These are phyloP conservation scores for Leptoteleia sp. DNA, from an alignment of 1,140 invertebrate genomes.

Conservation along the genomic window DNA sequence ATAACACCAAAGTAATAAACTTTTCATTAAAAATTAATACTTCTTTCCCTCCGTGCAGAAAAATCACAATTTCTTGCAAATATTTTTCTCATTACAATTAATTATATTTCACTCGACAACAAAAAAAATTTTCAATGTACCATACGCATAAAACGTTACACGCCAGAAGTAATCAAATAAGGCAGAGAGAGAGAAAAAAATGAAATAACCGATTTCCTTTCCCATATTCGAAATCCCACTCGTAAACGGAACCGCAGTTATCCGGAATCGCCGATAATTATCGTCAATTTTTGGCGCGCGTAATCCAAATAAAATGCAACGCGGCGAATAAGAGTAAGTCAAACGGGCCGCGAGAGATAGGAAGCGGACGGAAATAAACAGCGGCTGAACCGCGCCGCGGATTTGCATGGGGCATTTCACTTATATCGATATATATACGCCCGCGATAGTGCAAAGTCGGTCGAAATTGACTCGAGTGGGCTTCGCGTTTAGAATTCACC, in stretches of 20 bases:
- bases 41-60: no score
- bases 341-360: constrained; percentile 16
- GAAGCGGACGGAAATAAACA: constrained; percentile 20
- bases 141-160: no score
- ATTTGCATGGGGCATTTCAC: constrained; percentile 32
- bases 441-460: constrained; percentile 39
- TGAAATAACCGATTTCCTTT: constrained; percentile 30
- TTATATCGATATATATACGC: constrained; percentile 45
- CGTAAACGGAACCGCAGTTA: no score
- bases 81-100: no score
- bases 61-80: no score
- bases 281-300: background rate
- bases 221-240: no score
- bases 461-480: constrained; percentile 55
- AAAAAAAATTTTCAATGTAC: no score
- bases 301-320: constrained; percentile 18
- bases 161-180: no score
- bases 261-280: constrained; percentile 12
- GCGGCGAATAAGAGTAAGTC: background rate
- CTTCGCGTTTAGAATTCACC: constrained; percentile 61
- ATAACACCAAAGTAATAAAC: no score
- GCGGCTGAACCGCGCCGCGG: constrained; percentile 7
- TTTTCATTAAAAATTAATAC: no score
- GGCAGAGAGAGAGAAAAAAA: no score
- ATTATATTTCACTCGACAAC: no score